Conservation (phyloP, 2,113 vertebrate species). For the Mola mola region DNA sequence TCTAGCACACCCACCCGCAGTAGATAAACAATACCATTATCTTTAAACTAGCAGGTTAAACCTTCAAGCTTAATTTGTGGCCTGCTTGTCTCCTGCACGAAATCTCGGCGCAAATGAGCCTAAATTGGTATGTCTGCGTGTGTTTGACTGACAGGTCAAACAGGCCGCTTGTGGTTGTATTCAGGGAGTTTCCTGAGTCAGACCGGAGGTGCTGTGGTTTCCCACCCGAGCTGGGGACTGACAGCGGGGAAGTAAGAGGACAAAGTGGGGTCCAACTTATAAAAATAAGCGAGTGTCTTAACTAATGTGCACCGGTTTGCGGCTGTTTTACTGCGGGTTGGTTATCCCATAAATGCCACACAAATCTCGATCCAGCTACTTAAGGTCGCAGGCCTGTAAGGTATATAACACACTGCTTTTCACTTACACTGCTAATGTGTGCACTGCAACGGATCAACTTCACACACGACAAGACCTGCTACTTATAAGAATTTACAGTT, state of each 20-base stretch:
- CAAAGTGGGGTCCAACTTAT: constrained; percentile 55
- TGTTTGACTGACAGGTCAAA: constrained; percentile 36
- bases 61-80: not conserved
- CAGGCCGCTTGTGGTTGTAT: constrained; percentile 60
- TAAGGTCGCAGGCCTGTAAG: constrained; percentile 39
- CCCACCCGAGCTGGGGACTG: constrained; percentile 33
- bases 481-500: not conserved
- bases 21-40: not conserved
- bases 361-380: constrained; percentile 57
- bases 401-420: not conserved
- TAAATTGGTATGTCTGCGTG: constrained; percentile 9
- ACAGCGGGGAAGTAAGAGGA: constrained; percentile 8
- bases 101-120: constrained; percentile 3
- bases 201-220: constrained; percentile 73
- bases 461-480: not conserved
- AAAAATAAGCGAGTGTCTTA: constrained; percentile 71
- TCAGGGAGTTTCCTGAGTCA: too few relatives aligned
- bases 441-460: constrained; percentile 5
- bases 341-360: constrained; percentile 71
- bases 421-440: constrained; percentile 16
- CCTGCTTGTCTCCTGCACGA: not conserved
- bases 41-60: not conserved
- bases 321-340: constrained; percentile 66
- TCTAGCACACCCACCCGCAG: not conserved
- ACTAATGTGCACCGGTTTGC: constrained; percentile 44